Evolutionary conservation across 2,888 invertebrate species (phyloP).

Genomic region (Temnothorax rugatulus): DNA sequence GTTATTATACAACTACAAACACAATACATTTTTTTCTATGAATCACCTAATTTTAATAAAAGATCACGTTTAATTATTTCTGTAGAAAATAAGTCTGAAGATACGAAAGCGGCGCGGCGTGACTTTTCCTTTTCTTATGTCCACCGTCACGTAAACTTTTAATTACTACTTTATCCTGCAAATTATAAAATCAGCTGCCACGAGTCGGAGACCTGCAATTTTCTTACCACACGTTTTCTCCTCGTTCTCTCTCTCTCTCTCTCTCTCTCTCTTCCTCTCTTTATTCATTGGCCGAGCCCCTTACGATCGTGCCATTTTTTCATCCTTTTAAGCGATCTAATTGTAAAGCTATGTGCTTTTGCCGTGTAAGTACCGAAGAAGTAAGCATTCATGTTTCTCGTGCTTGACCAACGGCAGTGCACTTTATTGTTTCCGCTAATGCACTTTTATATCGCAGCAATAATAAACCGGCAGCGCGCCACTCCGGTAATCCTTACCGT

Average conservation of each 20-base stretch:
- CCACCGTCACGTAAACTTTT: slow-evolving; percentile 39
- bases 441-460: slow-evolving; percentile 60
- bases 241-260: slow-evolving; percentile 10
- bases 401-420: slow-evolving; percentile 12
- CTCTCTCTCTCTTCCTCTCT: not conserved
- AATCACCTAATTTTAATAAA: slow-evolving; percentile 19
- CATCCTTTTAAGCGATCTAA: slow-evolving; percentile 62
- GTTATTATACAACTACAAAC: not conserved
- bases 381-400: slow-evolving; percentile 23
- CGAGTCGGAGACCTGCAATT: slow-evolving; percentile 23
- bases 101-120: not conserved
- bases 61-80: slow-evolving; percentile 22
- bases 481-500: slow-evolving; percentile 50
- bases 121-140: not conserved
- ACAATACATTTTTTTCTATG: not conserved
- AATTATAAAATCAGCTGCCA: slow-evolving; percentile 52
- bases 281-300: slow-evolving; percentile 14
- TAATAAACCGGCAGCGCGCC: slow-evolving; percentile 64
- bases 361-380: slow-evolving; percentile 21
- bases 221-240: slow-evolving; percentile 10
- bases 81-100: not conserved
- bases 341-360: slow-evolving; percentile 52
- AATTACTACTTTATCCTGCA: slow-evolving; percentile 38
- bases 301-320: slow-evolving; percentile 32
- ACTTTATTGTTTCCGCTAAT: slow-evolving; percentile 65